Evolutionary conservation across 2,888 invertebrate species (phyloP), one percentile per base, ranked within the genome.

Genomic region (Drosophila affinis): DNA sequence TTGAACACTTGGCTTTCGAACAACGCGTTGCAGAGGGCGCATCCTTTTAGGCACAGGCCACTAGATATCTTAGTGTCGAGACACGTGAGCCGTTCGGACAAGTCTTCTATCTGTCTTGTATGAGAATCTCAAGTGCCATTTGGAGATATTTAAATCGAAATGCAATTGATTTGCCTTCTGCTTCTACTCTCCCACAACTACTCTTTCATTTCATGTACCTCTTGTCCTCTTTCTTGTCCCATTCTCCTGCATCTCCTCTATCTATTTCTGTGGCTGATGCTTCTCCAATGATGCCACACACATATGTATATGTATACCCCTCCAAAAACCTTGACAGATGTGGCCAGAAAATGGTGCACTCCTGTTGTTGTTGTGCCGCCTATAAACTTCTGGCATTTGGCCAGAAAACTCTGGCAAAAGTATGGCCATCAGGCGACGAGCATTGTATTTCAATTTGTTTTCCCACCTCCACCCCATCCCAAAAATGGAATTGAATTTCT

Each of bases 371-470:
- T 14, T 21, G 34, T 34, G 32, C 29, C 32, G 54, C 44, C 56
- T 10, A 12, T 29, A 27, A 57, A 17, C 21, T 17, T 29, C 54
- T 62, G 73, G 74, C 73, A 39, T 45, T n/a, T 9, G 52, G 74
- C 68, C 74, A 73, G 60, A 57, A 39, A 39, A 39, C 39, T 39
- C 39, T 39, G n/a, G 18, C 5, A 12, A 34, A 59, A 52, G 51
- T 58, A 44, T 55, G 49, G 32, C 72, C 59, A 71, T 59, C 58
- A 45, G 48, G 9, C 14, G 18, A 12, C 53, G 18, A 34, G 59
- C 48, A 60, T 61, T 65, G 65, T 64, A 65, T 72, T 73, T 73
- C 65, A 65, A 65, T 65, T 65, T 73, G 56, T 9, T 59, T 14
- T 39, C 58, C 39, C 29, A 29, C 29, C 29, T 29, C 39, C 14